Evolutionary conservation across 2,888 invertebrate species (phyloP), one percentile per base, ranked within the genome.

Genomic region (Polydrusus tereticollis): DNA sequence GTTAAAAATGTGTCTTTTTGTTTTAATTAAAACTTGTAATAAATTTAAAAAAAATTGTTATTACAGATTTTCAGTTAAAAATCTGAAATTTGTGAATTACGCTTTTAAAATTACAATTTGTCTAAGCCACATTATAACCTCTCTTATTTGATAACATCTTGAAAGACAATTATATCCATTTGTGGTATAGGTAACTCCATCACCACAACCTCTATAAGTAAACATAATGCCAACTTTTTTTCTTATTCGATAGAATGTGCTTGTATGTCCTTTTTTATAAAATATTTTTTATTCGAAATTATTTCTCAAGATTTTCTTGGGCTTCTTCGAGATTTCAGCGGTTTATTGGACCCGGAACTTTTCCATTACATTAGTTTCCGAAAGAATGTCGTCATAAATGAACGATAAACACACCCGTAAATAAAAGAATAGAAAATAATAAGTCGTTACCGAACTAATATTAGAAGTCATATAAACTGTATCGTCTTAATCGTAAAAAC

Each of bases 301-400:
- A 20, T 45, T 20, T 21, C 10, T 10, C 12, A 21, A n/a, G 10
- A n/a, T 47, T 21, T 47, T 21, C 20, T 20, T 23, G 0, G 21
- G 20, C 21, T 21, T 21, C n/a, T n/a, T 23, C 23, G 12, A 55
- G 29, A 55, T 14, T 10, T 18, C 14, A 33, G 18, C 7, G 29
- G 29, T 55, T 52, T 52, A 52, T 52, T 29, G 16, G 1, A 29
- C 16, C 10, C 16, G 29, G 52, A 55, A 55, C 29, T 55, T 55
- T 55, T 55, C 52, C 0, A 55, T 55, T 16, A 29, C 14, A 29
- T 18, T 55, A 29, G 52, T 55, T 55, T 55, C 29, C 29, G 16
- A 10, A 29, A 29, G n/a, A 55, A 55, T 16, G 14, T 20, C 21
- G 50, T 14, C 14, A 50, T 50, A 26, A 23, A 7, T 14, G 26